Conservation (phyloP, 1,140 invertebrate species). For the Eueides isabella region DNA sequence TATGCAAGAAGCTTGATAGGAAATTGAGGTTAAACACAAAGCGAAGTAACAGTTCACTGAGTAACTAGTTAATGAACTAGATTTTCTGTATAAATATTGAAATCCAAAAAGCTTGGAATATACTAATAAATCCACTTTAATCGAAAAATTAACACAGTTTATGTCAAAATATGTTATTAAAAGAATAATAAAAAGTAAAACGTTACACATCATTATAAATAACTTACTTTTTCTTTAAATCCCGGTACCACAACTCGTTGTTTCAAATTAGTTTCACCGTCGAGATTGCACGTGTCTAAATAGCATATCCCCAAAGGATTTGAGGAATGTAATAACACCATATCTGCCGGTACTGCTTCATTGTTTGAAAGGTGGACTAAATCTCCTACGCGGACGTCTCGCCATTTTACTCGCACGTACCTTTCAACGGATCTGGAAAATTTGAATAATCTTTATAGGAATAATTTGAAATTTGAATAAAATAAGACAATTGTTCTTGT, state of each 20-base stretch:
- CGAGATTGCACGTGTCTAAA: conserved; percentile 98
- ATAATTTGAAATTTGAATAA: neutral
- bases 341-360: conserved; percentile 97
- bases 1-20: conserved; percentile 35
- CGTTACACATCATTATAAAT: neutral
- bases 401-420: conserved; percentile 94
- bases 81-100: conserved; percentile 25
- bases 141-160: neutral
- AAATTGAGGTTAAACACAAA: conserved; percentile 42
- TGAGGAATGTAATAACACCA: conserved; percentile 94
- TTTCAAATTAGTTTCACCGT: conserved; percentile 99
- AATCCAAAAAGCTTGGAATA: neutral
- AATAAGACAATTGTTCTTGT: neutral
- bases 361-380: conserved; percentile 98
- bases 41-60: conserved; percentile 48
- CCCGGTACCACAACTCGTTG: conserved; percentile 93
- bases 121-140: neutral
- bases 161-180: too few species aligned
- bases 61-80: conserved; percentile 50
- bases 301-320: conserved; percentile 97
- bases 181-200: neutral
- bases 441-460: conserved; percentile 26
- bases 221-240: conserved; percentile 85
- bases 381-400: conserved; percentile 96
- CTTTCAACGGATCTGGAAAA: conserved; percentile 89